These are phyloP conservation scores for Ochropleura plecta DNA, from an alignment of 2,888 invertebrate species.

Conservation along the genomic window DNA sequence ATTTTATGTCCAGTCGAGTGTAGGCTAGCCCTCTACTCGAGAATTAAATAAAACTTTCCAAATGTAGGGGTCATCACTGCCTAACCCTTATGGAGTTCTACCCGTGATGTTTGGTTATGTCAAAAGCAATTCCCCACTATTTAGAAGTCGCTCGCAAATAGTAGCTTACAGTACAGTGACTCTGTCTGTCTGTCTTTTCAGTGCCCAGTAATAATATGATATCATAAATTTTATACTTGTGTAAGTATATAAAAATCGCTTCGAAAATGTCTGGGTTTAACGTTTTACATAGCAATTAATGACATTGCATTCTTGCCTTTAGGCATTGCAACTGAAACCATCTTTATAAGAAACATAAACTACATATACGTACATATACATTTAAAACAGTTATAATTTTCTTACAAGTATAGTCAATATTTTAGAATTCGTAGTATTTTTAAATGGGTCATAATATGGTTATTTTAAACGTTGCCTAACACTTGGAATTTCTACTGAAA, in stretches of 20 bases:
- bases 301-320: conserved; percentile 46
- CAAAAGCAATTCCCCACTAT: conserved; percentile 5
- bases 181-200: too few relatives aligned
- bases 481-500: too few relatives aligned
- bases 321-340: neutral
- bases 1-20: neutral
- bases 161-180: conserved; percentile 3
- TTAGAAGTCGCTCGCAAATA: conserved; percentile 15
- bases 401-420: neutral
- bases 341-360: neutral
- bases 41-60: neutral
- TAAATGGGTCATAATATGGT: neutral
- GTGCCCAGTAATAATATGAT: conserved; percentile 13
- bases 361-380: too few relatives aligned
- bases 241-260: conserved; percentile 38
- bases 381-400: conserved; percentile 42
- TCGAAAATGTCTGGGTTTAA: conserved; percentile 27
- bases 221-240: conserved; percentile 22
- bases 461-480: too few relatives aligned
- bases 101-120: neutral
- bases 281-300: conserved; percentile 26
- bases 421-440: neutral
- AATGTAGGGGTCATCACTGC: neutral
- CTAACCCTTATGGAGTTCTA: neutral
- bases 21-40: neutral